Percentiles rank a stretch among this genome's conserved stretches.
These are phyloP conservation scores for Pterophyllum scalare DNA, from an alignment of 2,113 vertebrate genomes.

Conservation along the genomic window DNA sequence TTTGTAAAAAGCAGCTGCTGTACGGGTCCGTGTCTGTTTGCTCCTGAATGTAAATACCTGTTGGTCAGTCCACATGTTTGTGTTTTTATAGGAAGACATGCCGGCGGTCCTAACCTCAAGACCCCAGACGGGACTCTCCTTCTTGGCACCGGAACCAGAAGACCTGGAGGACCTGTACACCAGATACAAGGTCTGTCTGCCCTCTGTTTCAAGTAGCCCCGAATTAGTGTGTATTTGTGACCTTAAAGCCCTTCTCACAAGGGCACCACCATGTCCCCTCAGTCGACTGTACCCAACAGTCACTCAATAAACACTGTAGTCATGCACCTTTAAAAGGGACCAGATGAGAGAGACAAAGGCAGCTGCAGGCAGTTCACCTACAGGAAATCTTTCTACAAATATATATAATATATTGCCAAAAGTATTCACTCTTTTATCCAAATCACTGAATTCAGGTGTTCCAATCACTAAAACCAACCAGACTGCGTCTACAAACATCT, in stretches of 20 bases:
- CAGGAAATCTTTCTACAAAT: too few species aligned
- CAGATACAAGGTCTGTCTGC: constrained; percentile 86
- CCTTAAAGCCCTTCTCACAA: neutral
- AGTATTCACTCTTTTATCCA: too few species aligned
- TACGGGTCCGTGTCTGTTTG: neutral
- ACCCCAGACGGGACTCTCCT: constrained; percentile 90
- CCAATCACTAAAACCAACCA: too few species aligned
- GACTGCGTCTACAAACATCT: too few species aligned
- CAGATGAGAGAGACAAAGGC: neutral
- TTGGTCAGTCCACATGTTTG: neutral
- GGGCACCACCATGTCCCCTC: neutral
- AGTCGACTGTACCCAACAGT: neutral
- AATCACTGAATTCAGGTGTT: too few species aligned
- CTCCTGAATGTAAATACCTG: neutral
- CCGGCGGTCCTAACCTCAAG: constrained; percentile 84
- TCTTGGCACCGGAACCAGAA: constrained; percentile 90
- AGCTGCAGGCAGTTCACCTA: too few species aligned
- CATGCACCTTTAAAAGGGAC: neutral
- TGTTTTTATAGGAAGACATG: constrained; percentile 84
- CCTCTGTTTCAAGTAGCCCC: too few species aligned
- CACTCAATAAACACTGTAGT: neutral
- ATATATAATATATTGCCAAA: too few species aligned
- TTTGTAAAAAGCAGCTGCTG: neutral
- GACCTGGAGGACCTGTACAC: constrained; percentile 92
- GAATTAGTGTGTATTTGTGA: neutral